These are phyloP conservation scores for Prolemur simus DNA, from an alignment of 2,113 vertebrate genomes.

Conservation along the genomic window DNA sequence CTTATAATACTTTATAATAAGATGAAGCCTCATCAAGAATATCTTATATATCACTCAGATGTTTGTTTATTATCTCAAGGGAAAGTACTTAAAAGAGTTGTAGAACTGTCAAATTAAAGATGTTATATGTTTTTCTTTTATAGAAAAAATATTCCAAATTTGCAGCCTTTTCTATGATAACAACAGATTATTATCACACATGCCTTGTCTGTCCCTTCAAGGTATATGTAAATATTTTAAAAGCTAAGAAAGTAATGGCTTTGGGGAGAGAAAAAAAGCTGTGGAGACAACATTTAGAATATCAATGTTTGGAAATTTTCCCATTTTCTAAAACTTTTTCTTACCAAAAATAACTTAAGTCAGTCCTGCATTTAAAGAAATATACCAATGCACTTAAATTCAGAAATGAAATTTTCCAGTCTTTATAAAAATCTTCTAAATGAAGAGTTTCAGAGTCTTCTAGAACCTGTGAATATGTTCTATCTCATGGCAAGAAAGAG, in stretches of 20 bases:
- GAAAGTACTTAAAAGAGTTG: neutral
- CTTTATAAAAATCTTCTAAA: neutral
- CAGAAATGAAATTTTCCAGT: neutral
- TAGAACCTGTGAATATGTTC: neutral
- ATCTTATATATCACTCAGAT: neutral
- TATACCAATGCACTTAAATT: neutral
- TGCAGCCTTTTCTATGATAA: neutral
- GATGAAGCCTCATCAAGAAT: neutral
- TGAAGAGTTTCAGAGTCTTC: neutral
- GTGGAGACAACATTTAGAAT: neutral
- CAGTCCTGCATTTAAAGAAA: neutral
- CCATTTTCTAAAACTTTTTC: neutral
- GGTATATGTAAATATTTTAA: slow-evolving; percentile 21
- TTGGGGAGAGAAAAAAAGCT: neutral
- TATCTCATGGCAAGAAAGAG: neutral
- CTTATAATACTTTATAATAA: neutral
- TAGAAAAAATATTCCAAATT: neutral
- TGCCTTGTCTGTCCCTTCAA: neutral
- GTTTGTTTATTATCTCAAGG: neutral
- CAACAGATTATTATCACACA: neutral
- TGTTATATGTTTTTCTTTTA: neutral
- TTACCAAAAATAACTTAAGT: neutral
- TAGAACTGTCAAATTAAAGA: neutral
- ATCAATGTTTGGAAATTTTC: neutral
- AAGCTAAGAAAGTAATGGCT: neutral